These are phyloP conservation scores for Rhagoletis zephyria DNA, from an alignment of 1,140 invertebrate species.

Conservation along the genomic window DNA sequence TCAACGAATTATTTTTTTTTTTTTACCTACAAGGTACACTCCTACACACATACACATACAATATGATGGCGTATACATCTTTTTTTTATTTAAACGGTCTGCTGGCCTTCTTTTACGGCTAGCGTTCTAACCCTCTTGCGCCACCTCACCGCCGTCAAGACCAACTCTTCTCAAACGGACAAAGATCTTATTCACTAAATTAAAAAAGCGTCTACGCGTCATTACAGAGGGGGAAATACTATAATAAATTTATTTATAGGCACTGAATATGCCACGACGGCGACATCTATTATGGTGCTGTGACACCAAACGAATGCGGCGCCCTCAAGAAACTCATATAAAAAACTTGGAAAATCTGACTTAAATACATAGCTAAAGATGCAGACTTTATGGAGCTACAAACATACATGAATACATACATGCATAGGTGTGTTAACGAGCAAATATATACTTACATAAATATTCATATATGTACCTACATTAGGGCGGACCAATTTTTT, in stretches of 20 bases:
- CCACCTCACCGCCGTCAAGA: background rate
- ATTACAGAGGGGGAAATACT: conserved; percentile 34
- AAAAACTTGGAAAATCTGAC: conserved; percentile 23
- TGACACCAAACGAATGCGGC: conserved; percentile 33
- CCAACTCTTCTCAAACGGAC: background rate
- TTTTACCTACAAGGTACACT: background rate
- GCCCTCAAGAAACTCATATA: background rate
- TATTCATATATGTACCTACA: too few species aligned
- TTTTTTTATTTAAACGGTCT: conserved; percentile 26
- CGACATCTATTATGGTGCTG: conserved; percentile 45
- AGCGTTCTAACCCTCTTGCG: background rate
- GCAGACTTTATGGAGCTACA: conserved; percentile 5
- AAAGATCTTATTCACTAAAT: conserved; percentile 47
- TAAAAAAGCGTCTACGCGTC: conserved; percentile 52
- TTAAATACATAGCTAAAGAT: background rate
- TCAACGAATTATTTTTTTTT: too few species aligned
- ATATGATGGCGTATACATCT: background rate
- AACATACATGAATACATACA: background rate
- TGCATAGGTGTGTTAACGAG: background rate
- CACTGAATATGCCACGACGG: conserved; percentile 17
- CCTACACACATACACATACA: too few species aligned
- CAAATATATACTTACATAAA: background rate
- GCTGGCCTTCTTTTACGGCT: background rate
- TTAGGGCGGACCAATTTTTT: too few species aligned
- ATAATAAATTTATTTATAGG: conserved; percentile 53